These are phyloP conservation scores for Limnephilus auricula DNA, from an alignment of 2,888 invertebrate genomes.

Conservation along the genomic window DNA sequence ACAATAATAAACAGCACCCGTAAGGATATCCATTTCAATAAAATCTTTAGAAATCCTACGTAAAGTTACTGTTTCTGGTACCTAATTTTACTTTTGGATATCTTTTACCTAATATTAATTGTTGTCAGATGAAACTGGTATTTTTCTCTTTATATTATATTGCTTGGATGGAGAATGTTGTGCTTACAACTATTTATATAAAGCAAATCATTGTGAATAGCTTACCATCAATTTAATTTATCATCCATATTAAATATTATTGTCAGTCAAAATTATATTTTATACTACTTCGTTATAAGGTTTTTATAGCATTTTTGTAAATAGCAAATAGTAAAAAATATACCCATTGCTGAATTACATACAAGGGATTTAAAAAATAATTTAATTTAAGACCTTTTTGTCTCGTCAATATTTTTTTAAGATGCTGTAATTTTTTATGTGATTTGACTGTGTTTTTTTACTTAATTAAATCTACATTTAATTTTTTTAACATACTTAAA, in stretches of 20 bases:
- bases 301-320: background rate
- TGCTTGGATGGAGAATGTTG: background rate
- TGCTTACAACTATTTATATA: background rate
- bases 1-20: background rate
- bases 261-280: background rate
- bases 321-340: background rate
- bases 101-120: background rate
- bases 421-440: background rate
- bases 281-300: background rate
- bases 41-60: too few species aligned
- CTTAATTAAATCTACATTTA: background rate
- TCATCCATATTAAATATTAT: background rate
- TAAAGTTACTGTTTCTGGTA: background rate
- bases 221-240: too few species aligned
- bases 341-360: slow-evolving; percentile 27
- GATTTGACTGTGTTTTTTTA: background rate
- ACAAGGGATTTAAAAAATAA: slow-evolving; percentile 29
- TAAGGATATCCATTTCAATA: background rate
- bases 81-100: background rate
- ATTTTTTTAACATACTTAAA: background rate
- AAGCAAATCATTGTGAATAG: background rate
- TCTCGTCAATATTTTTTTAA: background rate
- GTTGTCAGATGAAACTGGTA: background rate
- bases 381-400: slow-evolving; percentile 29
- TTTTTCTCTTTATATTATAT: background rate